phyloP scores from a whole-genome alignment of 92 coral and sea anemone species.

The Parazoanthus atlanticus region DNA sequence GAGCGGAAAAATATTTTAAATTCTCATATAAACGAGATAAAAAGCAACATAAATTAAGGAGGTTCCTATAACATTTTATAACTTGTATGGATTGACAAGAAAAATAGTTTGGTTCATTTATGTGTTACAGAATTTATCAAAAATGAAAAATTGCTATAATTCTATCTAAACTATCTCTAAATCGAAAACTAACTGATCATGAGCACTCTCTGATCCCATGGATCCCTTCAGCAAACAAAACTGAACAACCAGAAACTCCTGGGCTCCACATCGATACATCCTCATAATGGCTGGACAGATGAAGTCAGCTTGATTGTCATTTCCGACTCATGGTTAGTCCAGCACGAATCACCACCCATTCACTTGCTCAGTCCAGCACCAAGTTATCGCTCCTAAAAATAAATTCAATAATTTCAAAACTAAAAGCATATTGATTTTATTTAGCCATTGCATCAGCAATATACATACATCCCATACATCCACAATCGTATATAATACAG shows the following conservation, averaged over 20 bases:
- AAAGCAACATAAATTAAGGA: too few species aligned
- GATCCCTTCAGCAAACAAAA: too few species aligned
- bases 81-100: too few species aligned
- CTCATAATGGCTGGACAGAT: not conserved
- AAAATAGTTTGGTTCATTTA: too few species aligned
- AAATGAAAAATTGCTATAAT: not conserved
- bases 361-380: not conserved
- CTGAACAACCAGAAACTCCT: not conserved
- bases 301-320: not conserved
- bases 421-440: not conserved
- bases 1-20: too few species aligned
- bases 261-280: not conserved
- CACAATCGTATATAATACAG: too few species aligned
- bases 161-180: not conserved
- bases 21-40: too few species aligned
- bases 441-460: not conserved
- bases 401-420: not conserved
- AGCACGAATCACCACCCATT: not conserved
- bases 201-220: not conserved
- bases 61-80: too few species aligned
- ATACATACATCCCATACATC: too few species aligned
- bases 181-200: not conserved
- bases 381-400: not conserved
- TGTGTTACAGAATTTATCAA: too few species aligned
- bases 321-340: not conserved